Conservation (phyloP, 1,140 invertebrate species). For the Drosophila ercepeae region DNA sequence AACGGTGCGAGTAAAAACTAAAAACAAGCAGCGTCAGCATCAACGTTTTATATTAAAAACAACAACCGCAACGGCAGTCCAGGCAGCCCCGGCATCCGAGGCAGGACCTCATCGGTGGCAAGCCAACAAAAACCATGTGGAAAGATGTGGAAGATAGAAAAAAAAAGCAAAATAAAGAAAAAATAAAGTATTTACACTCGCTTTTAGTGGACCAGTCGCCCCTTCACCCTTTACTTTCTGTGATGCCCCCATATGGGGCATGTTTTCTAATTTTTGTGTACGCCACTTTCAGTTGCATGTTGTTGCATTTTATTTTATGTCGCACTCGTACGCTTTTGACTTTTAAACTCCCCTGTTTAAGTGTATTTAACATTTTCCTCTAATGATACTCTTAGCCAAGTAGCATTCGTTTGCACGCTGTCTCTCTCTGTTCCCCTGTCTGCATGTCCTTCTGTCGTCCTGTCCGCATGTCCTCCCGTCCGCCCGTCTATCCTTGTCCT, state of each 20-base stretch:
- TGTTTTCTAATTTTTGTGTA: conserved; percentile 60
- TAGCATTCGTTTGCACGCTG: conserved; percentile 55
- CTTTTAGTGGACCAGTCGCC: conserved; percentile 40
- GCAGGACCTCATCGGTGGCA: conserved; percentile 19
- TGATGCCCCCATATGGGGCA: conserved; percentile 19
- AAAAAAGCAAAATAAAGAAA: conserved; percentile 13
- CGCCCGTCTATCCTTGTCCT: conserved; percentile 2
- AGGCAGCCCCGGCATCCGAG: conserved; percentile 13
- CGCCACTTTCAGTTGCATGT: conserved; percentile 22
- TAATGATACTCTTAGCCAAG: conserved; percentile 78
- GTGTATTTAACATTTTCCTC: conserved; percentile 79
- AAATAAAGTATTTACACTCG: conserved; percentile 65
- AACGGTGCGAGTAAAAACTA: conserved; percentile 65
- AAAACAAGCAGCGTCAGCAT: conserved; percentile 78
- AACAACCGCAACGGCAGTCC: conserved; percentile 42
- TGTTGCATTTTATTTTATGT: conserved; percentile 63
- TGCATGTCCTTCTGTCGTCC: not conserved
- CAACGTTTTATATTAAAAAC: conserved; percentile 79
- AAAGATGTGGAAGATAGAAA: conserved; percentile 25
- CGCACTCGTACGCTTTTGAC: conserved; percentile 68
- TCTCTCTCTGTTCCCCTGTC: not conserved
- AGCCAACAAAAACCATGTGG: conserved; percentile 27
- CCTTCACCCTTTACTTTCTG: not conserved
- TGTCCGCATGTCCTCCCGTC: not conserved
- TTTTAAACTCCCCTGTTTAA: conserved; percentile 67